Evolutionary conservation across 2,888 invertebrate genomes (phyloP), one percentile per base, ranked within the genome.

Genomic region (Dasypogon diadema): DNA sequence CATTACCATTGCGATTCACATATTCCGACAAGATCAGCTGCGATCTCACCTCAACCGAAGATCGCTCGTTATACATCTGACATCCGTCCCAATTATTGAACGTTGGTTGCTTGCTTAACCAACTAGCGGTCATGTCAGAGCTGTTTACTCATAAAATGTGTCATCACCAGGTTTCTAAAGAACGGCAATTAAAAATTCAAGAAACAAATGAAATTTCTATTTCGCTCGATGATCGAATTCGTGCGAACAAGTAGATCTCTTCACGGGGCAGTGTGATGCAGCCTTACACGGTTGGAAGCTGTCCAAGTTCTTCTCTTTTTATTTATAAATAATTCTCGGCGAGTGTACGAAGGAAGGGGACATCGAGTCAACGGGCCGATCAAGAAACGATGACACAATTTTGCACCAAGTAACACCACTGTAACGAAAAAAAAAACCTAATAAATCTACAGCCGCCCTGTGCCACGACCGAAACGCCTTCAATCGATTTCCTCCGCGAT

Each of bases 161-260:
- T 65, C 65, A 65, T 65, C 65, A 22, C 14, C 65, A 46, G 10
- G 37, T 46, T 65, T 65, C 51, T n/a, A n/a, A 51, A 51, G 16
- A 51, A 51, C 21, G 48, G 48, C n/a, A 65, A 46, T 48, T 65
- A n/a, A 10, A 65, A 24, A 24, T 46, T 65, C 21, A 24, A 48
- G n/a, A n/a, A 48, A 42, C 26, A 65, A 46, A 51, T 51, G 4
- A 21, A 51, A 24, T 14, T 46, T 65, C 65, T 65, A 65, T 65
- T 65, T 48, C 24, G 1, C 46, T 24, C 65, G 65, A 65, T 65
- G 65, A 65, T 46, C 65, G 48, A 34, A 65, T 65, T 21, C 42
- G 42, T n/a, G 22, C 21, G 14, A 18, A 63, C 10, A n/a, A 16
- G 18, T 63, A 21, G 18, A 56, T 26, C 26, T 30, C 4, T 30